Evolutionary conservation across 1,140 invertebrate species (phyloP), one percentile per base, ranked within the genome.

Genomic region (Ectropis grisescens): DNA sequence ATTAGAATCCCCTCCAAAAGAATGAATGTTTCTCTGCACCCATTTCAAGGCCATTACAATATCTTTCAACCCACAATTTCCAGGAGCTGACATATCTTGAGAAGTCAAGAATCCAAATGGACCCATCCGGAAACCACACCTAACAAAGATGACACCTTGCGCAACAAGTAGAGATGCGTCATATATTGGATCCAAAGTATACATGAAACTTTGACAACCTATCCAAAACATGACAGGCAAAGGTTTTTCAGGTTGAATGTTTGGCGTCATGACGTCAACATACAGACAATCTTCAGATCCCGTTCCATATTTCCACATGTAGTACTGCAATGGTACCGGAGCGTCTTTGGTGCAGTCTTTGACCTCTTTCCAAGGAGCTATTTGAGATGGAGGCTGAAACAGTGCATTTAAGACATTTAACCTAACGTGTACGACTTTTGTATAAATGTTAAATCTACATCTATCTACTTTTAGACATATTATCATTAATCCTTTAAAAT

Each of bases 1-100:
- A 22, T 82, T 62, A 5, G 84, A 79, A 49, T 89, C 84, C 2
- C 88, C 89, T 41, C 84, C 82, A 64, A 90, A 89, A 13, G 40
- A 26, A 19, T 31, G 41, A 26, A 89, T 89, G 51, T 88, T 88
- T 33, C 75, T 76, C 56, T 86, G 76, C 8, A 89, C 67, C 85
- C 87, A 90, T 65, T 85, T 78, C 29, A 90, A 45, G 1, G 84
- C 85, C 40, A 85, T 46, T 2, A 85, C 59, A 58, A 88, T 82
- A 56, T 90, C 88, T 69, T 86, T 87, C 30, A 89, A 43, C 4
- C 88, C 88, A 65, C 76, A 83, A 62, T 89, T 89, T 16, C 88
- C 88, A 8, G 83, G 71, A 7, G 82, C 79, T 19, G 45, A 48
- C 13, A 67, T 58, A 11, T 75, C 69, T 43, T 70, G 65, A 2